Percentiles rank a stretch among this genome's conserved stretches.
phyloP scores from a whole-genome alignment of 2,113 vertebrate genomes.

The Oreotrochilus melanogaster region DNA sequence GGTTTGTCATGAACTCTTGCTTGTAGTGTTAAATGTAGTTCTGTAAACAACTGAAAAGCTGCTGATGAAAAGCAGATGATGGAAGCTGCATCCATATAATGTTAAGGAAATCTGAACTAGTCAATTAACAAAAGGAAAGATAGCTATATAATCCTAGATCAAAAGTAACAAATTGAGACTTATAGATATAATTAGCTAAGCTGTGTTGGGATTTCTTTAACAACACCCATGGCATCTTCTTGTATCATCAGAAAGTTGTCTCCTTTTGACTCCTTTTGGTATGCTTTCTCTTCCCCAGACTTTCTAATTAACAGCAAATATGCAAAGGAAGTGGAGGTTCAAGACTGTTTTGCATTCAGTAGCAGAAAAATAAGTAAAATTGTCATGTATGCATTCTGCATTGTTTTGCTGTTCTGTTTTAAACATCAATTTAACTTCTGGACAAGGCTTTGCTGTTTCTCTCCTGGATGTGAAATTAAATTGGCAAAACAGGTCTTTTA shows the following conservation, averaged over 20 bases:
- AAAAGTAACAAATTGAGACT: conserved; percentile 49
- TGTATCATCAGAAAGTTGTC: conserved; percentile 9
- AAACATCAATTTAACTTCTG: background rate
- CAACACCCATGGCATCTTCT: background rate
- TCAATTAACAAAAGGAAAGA: conserved; percentile 38
- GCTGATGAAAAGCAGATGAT: too few species aligned
- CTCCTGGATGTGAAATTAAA: background rate
- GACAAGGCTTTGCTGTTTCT: background rate
- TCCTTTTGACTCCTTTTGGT: conserved; percentile 36
- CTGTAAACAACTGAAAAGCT: background rate
- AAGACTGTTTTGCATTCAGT: background rate
- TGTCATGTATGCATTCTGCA: background rate
- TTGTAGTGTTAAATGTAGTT: background rate
- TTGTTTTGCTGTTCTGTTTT: background rate
- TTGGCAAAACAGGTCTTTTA: background rate
- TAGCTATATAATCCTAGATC: conserved; percentile 51
- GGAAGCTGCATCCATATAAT: background rate
- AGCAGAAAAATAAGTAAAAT: background rate
- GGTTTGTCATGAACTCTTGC: background rate
- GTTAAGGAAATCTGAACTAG: conserved; percentile 30
- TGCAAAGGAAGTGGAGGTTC: background rate
- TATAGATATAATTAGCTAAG: conserved; percentile 38
- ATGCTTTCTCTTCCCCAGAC: background rate
- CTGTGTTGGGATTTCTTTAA: conserved; percentile 68
- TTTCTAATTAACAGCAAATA: conserved; percentile 35